These are phyloP conservation scores for Alca torda DNA, from an alignment of 2,797 vertebrate species.

Conservation along the genomic window DNA sequence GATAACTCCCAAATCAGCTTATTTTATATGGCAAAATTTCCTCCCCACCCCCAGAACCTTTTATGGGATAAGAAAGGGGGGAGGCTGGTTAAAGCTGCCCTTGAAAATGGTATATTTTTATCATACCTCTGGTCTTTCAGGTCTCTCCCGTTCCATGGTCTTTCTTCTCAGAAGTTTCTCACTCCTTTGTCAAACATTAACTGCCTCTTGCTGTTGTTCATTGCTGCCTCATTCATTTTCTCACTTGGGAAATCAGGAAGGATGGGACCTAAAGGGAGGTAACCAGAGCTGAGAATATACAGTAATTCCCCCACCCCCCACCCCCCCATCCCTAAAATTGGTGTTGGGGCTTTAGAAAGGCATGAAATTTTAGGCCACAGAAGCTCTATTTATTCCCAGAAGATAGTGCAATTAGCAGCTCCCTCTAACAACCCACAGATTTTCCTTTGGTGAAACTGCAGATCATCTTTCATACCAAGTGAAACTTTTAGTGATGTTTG, in stretches of 20 bases:
- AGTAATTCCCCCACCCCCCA: neutral
- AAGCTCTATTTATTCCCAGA: neutral
- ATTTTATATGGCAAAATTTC: neutral
- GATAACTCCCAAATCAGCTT: neutral
- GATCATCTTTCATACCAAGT: neutral
- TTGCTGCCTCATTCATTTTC: conserved; percentile 88
- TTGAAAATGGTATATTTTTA: neutral
- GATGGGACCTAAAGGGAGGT: conserved; percentile 83
- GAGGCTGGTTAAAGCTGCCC: neutral
- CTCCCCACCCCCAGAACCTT: neutral
- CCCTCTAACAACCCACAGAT: neutral
- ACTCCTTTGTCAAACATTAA: conserved; percentile 80
- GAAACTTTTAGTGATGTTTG: neutral
- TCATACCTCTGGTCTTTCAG: conserved; percentile 82
- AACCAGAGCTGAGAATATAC: neutral
- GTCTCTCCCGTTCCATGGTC: conserved; percentile 82
- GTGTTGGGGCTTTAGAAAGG: neutral
- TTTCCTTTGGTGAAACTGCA: neutral
- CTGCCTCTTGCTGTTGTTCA: conserved; percentile 81
- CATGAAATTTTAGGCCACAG: neutral
- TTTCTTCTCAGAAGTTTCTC: conserved; percentile 82
- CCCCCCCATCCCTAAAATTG: neutral
- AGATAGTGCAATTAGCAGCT: neutral
- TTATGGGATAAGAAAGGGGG: neutral
- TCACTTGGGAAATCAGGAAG: conserved; percentile 90